These are phyloP conservation scores for Drosophila atroscutellata DNA, from an alignment of 2,888 invertebrate species.

Conservation along the genomic window DNA sequence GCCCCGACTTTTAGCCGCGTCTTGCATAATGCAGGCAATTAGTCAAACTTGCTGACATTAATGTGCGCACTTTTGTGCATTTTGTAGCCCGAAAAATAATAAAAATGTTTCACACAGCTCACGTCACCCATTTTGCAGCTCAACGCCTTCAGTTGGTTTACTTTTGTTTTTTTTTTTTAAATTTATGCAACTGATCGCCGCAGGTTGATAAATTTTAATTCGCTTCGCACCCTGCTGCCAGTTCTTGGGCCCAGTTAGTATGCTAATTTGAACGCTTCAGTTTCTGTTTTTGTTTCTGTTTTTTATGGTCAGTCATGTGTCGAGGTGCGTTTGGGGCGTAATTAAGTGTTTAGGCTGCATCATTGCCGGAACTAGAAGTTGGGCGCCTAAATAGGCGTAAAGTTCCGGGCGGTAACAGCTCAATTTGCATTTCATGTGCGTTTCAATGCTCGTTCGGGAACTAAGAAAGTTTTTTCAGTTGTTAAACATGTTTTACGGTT, in stretches of 20 bases:
- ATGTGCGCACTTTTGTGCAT: slow-evolving; percentile 72
- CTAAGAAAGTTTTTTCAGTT: slow-evolving; percentile 44
- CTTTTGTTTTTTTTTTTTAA: slow-evolving; percentile 25
- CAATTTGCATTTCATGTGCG: slow-evolving; percentile 77
- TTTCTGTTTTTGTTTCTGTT: background rate
- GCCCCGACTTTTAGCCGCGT: background rate
- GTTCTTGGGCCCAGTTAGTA: slow-evolving; percentile 67
- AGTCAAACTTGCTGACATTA: slow-evolving; percentile 77
- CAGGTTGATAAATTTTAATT: slow-evolving; percentile 65
- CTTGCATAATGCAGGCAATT: slow-evolving; percentile 69
- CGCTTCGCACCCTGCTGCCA: slow-evolving; percentile 51
- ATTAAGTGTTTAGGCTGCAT: slow-evolving; percentile 76
- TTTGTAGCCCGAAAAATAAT: slow-evolving; percentile 52
- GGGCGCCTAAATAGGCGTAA: slow-evolving; percentile 66
- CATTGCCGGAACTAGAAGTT: slow-evolving; percentile 46
- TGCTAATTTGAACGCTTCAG: slow-evolving; percentile 66
- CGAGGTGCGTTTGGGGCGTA: slow-evolving; percentile 44
- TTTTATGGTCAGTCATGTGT: slow-evolving; percentile 67
- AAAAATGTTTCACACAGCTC: slow-evolving; percentile 33
- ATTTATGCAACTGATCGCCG: slow-evolving; percentile 70
- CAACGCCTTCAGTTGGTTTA: slow-evolving; percentile 60
- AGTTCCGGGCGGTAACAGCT: slow-evolving; percentile 59
- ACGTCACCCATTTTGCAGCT: slow-evolving; percentile 68
- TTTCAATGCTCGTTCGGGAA: slow-evolving; percentile 53
- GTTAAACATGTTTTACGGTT: slow-evolving; percentile 62